Percentiles rank a stretch among this genome's conserved stretches.
phyloP scores from a whole-genome alignment of 2,888 invertebrate species.

The Galeruca laticollis region DNA sequence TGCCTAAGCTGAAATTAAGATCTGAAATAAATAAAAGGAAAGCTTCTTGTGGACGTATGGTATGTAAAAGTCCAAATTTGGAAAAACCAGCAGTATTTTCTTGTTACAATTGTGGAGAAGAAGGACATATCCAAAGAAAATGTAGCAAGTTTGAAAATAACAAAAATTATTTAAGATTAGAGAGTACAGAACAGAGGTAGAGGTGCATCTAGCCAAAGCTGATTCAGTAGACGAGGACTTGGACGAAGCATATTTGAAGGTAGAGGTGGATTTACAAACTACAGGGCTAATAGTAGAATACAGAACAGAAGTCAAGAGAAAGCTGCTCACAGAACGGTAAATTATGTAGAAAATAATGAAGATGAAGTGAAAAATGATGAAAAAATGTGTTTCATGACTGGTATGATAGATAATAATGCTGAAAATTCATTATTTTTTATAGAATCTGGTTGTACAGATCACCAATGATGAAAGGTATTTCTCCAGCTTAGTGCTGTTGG shows the following conservation, averaged over 20 bases:
- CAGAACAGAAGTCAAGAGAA: background rate
- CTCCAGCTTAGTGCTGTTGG: slow-evolving; percentile 18
- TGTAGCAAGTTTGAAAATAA: slow-evolving; percentile 5
- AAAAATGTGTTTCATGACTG: background rate
- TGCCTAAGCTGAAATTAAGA: slow-evolving; percentile 27
- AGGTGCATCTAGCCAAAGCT: background rate
- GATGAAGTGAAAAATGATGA: background rate
- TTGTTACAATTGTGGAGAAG: slow-evolving; percentile 23
- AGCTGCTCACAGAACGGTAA: background rate
- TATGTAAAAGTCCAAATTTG: background rate
- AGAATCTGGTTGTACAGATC: slow-evolving; percentile 35
- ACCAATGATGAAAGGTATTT: slow-evolving; percentile 26
- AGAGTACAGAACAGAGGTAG: background rate
- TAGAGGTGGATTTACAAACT: background rate
- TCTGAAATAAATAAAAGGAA: slow-evolving; percentile 38
- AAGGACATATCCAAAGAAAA: slow-evolving; percentile 29
- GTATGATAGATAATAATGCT: background rate
- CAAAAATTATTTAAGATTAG: background rate
- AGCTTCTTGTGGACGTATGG: slow-evolving; percentile 8
- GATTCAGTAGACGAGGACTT: background rate
- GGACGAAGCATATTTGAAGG: background rate
- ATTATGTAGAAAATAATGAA: slow-evolving; percentile 5
- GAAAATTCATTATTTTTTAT: slow-evolving; percentile 31
- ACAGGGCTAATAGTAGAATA: background rate
- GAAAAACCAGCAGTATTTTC: background rate